Percentiles rank a stretch among this genome's conserved stretches.
These are phyloP conservation scores for Orchesella cincta DNA, from an alignment of 1,140 invertebrate species.

Conservation along the genomic window DNA sequence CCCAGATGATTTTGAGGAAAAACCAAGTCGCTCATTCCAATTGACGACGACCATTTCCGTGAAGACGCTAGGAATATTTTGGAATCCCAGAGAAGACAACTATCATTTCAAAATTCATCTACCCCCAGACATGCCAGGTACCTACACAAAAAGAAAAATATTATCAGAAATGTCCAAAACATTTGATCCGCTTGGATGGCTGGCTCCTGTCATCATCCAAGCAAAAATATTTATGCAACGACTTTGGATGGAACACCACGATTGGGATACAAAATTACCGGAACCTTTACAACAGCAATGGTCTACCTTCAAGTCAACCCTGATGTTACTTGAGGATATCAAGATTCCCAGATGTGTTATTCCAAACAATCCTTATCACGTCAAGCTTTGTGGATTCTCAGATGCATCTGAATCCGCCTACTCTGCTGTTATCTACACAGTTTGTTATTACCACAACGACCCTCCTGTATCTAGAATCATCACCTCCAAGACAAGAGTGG, in stretches of 20 bases:
- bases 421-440: background rate
- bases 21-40: background rate
- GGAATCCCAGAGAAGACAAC: background rate
- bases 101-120: background rate
- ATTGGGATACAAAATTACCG: slow-evolving; percentile 57
- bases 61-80: background rate
- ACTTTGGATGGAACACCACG: slow-evolving; percentile 54
- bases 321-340: slow-evolving; percentile 41
- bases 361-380: no score
- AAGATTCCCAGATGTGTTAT: slow-evolving; percentile 34
- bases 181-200: slow-evolving; percentile 60
- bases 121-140: no score
- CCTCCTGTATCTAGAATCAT: background rate
- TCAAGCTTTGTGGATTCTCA: background rate
- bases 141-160: slow-evolving; percentile 52
- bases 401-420: background rate
- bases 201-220: slow-evolving; percentile 53
- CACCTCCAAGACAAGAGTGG: slow-evolving; percentile 50
- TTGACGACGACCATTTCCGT: background rate
- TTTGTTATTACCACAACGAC: background rate
- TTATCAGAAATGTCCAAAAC: slow-evolving; percentile 52
- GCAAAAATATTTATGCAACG: slow-evolving; percentile 58
- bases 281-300: slow-evolving; percentile 48
- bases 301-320: slow-evolving; percentile 39
- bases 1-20: no score